These are phyloP conservation scores for Rhynchonycteris naso DNA, from an alignment of 2,797 vertebrate genomes.

Conservation along the genomic window DNA sequence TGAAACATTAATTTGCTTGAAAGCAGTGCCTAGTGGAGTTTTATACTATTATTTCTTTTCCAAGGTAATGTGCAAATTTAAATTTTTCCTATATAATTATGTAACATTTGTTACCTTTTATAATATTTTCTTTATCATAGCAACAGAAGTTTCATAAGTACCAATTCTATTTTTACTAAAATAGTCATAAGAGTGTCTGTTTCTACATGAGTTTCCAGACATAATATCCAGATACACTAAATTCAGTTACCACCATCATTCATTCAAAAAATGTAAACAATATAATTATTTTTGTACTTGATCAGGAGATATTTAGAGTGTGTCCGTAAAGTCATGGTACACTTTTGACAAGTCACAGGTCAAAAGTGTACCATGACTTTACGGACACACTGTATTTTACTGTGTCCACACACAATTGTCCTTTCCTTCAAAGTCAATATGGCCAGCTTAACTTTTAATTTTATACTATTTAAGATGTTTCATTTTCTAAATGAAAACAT, in stretches of 20 bases:
- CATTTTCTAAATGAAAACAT: conserved; percentile 32
- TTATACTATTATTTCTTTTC: background rate
- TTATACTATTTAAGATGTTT: background rate
- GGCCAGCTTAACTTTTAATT: background rate
- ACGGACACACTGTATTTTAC: no score
- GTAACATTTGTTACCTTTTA: background rate
- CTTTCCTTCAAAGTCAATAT: background rate
- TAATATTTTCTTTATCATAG: conserved; percentile 49
- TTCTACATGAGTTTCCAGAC: background rate
- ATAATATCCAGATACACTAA: background rate
- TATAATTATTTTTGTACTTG: background rate
- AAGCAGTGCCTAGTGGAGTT: background rate
- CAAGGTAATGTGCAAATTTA: background rate
- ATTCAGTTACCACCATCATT: background rate
- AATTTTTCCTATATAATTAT: conserved; percentile 37
- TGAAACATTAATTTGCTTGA: conserved; percentile 34
- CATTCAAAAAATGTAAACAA: background rate
- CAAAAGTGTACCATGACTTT: no score
- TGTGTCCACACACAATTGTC: background rate
- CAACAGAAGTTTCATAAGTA: background rate
- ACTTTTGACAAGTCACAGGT: no score
- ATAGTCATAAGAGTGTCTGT: background rate
- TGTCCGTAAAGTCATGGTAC: no score
- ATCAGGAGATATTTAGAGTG: background rate
- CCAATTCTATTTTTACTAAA: background rate